A percentile compares a stretch with the other conserved stretches of the same genome.
These are phyloP conservation scores for Drosophila anomelani DNA, from an alignment of 2,888 invertebrate genomes.

Conservation along the genomic window DNA sequence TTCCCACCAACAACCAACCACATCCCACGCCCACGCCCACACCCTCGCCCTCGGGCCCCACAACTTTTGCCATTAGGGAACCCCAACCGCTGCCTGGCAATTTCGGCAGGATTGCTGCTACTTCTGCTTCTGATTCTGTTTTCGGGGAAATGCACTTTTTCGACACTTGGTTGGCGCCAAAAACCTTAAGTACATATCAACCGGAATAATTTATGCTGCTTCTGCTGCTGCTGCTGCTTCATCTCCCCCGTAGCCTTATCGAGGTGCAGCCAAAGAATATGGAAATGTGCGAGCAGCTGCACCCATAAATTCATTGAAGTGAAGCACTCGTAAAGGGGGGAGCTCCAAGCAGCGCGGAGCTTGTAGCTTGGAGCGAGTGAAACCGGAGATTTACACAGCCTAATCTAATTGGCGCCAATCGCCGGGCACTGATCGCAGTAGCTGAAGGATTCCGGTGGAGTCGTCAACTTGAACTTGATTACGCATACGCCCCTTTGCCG, in stretches of 20 bases:
- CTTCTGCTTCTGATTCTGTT: not conserved
- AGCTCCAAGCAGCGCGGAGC: not conserved
- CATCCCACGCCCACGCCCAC: constrained; percentile 15
- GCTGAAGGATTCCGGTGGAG: constrained; percentile 31
- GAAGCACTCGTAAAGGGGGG: constrained; percentile 12
- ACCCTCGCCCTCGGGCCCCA: constrained; percentile 6
- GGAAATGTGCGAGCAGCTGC: constrained; percentile 52
- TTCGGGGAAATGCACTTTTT: constrained; percentile 58
- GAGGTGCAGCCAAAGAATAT: constrained; percentile 46
- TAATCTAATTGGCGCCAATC: constrained; percentile 52
- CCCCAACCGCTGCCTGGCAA: constrained; percentile 7
- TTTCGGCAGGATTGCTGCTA: not conserved
- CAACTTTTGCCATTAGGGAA: constrained; percentile 68
- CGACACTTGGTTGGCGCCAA: constrained; percentile 50
- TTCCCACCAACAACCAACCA: constrained; percentile 27
- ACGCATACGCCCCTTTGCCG: constrained; percentile 39
- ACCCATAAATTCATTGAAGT: constrained; percentile 57
- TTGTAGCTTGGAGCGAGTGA: constrained; percentile 11
- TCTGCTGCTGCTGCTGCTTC: constrained; percentile 3
- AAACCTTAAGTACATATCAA: constrained; percentile 59
- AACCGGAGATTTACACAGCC: constrained; percentile 26
- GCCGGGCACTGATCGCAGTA: constrained; percentile 38
- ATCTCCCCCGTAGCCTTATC: constrained; percentile 32
- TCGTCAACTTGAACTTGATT: constrained; percentile 50
- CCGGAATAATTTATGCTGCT: constrained; percentile 59